Conservation (phyloP, 2,797 vertebrate species). For the Peromyscus aztecus region DNA sequence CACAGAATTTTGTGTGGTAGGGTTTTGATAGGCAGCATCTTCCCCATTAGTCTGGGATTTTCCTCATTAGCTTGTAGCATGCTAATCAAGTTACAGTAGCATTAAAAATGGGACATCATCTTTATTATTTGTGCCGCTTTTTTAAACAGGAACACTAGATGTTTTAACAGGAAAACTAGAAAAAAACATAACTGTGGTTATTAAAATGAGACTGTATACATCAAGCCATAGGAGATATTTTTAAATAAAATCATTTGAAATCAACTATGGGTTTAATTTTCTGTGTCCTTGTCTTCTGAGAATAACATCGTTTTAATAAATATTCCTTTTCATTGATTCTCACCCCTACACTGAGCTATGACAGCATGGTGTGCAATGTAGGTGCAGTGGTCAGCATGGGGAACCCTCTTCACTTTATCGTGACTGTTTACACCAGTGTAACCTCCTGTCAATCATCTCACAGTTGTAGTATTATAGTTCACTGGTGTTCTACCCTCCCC, state of each 20-base stretch:
- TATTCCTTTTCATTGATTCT: neutral
- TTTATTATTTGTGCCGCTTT: slow-evolving; percentile 20
- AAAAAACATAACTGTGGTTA: neutral
- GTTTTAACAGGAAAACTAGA: no score
- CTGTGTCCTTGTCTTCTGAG: neutral
- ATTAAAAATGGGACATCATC: neutral
- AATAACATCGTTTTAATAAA: neutral
- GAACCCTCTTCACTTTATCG: neutral
- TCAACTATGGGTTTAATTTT: neutral
- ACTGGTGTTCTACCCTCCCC: neutral
- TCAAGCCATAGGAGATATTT: neutral
- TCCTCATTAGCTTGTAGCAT: slow-evolving; percentile 4
- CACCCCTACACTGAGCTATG: neutral
- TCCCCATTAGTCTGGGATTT: neutral
- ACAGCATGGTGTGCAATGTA: no score
- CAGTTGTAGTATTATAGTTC: no score
- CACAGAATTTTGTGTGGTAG: neutral
- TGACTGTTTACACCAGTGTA: neutral
- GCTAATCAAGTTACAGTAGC: neutral
- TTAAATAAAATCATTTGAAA: neutral
- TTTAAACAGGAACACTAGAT: neutral
- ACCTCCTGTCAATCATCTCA: no score
- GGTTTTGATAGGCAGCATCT: neutral
- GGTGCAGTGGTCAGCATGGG: no score
- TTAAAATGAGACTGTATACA: neutral